phyloP scores from a whole-genome alignment of 1,140 invertebrate genomes.

The Drosophila pachea region DNA sequence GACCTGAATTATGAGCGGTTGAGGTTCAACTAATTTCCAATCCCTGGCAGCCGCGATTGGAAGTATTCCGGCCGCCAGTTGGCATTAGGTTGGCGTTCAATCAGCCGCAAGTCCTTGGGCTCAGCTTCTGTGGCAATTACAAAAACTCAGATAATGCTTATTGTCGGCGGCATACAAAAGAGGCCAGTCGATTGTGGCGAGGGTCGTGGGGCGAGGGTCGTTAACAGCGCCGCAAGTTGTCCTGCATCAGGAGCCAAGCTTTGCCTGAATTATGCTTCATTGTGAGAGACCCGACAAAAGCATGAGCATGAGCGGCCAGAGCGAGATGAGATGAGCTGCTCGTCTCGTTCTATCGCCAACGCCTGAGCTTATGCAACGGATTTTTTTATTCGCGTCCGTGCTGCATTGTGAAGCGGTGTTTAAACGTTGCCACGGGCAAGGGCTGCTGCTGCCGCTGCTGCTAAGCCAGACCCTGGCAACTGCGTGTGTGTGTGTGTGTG shows the following conservation, averaged over 20 bases:
- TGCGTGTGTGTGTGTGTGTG: background rate
- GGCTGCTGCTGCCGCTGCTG: too few relatives aligned
- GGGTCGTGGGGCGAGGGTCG: constrained; percentile 11
- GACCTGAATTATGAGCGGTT: too few relatives aligned
- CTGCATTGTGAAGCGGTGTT: constrained; percentile 41
- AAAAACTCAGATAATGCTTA: constrained; percentile 36
- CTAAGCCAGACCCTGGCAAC: too few relatives aligned
- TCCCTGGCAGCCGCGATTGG: too few relatives aligned
- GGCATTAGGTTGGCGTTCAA: constrained; percentile 18
- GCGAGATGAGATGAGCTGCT: background rate
- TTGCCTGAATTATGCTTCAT: constrained; percentile 54
- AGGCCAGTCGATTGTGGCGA: background rate
- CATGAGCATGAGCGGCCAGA: background rate
- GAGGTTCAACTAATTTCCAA: too few relatives aligned
- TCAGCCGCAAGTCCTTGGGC: constrained; percentile 13
- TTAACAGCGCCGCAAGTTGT: constrained; percentile 54
- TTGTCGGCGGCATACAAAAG: constrained; percentile 36
- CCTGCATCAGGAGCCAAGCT: constrained; percentile 8
- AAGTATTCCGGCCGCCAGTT: background rate
- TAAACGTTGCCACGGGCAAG: constrained; percentile 27
- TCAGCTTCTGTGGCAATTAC: constrained; percentile 27
- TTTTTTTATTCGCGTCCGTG: constrained; percentile 34
- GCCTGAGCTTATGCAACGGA: constrained; percentile 58
- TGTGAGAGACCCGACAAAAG: constrained; percentile 49
- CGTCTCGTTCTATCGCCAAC: background rate